Evolutionary conservation across 2,113 vertebrate genomes (phyloP), one percentile per base, ranked within the genome.

Genomic region (Callipepla squamata): DNA sequence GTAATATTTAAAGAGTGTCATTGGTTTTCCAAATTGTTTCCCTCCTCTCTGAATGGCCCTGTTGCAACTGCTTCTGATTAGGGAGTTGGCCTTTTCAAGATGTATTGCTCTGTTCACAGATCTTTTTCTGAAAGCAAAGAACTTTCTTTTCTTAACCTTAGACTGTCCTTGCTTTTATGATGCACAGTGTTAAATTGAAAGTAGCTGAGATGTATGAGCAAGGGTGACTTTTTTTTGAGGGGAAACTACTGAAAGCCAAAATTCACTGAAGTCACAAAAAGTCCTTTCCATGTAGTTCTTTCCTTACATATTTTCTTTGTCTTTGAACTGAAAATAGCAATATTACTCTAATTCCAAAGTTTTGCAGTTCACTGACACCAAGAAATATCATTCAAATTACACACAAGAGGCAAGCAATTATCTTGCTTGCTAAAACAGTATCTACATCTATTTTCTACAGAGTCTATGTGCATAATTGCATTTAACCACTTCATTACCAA

Each of bases 111-210:
- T 74, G 25, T 67, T 85, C 89, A 89, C 38, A 85, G 81, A 80
- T 51, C 57, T 77, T 40, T 84, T 74, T 85, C 67, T 63, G 79
- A 79, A 85, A 82, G 68, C 50, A 57, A 91, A 84, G 23, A 89
- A 74, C 30, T 91, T 82, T 83, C 59, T 92, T 93, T 80, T 92
- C 55, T 74, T 75, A 93, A 87, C 85, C 79, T 94, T 90, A 69
- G 53, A 44, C 61, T 87, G 66, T 91, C 89, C 93, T 93, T 91
- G 47, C 78, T 93, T 93, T 93, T 85, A 80, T 89, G 84, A 89
- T 87, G 22, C 80, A 80, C 25, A 1, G 45, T 66, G 57, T 85
- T 89, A 92, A 93, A 92, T 51, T 91, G 78, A 82, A 95, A 91
- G 88, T 77, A 77, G 25, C 40, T 74, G 85, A 80, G 72, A 92